Evolutionary conservation across 2,888 invertebrate genomes (phyloP).

Genomic region (Platypus cylindrus): DNA sequence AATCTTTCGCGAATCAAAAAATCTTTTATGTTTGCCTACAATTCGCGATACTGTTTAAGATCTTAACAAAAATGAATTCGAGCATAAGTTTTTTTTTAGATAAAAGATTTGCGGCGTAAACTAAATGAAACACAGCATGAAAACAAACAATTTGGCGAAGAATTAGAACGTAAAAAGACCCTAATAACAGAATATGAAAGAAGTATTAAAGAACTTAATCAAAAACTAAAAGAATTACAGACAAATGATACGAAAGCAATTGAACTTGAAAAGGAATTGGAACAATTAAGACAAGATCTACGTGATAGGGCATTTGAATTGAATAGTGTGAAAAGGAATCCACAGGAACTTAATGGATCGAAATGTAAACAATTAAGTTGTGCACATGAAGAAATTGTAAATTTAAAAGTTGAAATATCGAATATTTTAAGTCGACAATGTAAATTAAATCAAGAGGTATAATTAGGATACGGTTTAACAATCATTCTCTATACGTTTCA

Average conservation of each 20-base stretch:
- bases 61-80: no score
- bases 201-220: conserved; percentile 18
- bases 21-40: background rate
- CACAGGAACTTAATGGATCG: conserved; percentile 18
- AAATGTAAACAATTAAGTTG: conserved; percentile 19
- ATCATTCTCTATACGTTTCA: no score
- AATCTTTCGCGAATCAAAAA: background rate
- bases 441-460: conserved; percentile 25
- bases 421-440: conserved; percentile 23
- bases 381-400: conserved; percentile 25
- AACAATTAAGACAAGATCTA: conserved; percentile 18
- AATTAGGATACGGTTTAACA: background rate
- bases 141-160: conserved; percentile 17
- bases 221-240: conserved; percentile 18
- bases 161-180: conserved; percentile 14
- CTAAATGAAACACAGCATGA: conserved; percentile 18
- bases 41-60: no score
- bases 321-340: conserved; percentile 19
- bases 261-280: conserved; percentile 21
- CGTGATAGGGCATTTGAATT: conserved; percentile 19
- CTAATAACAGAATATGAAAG: conserved; percentile 14
- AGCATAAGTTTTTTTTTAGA: conserved; percentile 17
- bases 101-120: conserved; percentile 22
- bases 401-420: conserved; percentile 26
- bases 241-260: conserved; percentile 13